Conservation (phyloP, 1,140 invertebrate species). For the Trachelipus rathkii region DNA sequence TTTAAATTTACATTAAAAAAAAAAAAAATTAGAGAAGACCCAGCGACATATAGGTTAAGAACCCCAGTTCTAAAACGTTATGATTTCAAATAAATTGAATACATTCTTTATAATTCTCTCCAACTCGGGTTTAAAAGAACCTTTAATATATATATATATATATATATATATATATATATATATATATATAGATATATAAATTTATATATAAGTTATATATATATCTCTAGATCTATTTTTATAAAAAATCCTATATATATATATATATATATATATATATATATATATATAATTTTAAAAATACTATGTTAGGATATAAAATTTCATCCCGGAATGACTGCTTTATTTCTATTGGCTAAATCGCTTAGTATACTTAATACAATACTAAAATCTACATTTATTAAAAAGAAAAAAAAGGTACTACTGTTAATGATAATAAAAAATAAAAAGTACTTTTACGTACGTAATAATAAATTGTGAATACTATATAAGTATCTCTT, state of each 20-base stretch:
- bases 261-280: not conserved
- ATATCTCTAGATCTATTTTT: too few species aligned
- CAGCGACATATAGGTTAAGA: too few species aligned
- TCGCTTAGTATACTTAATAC: not conserved
- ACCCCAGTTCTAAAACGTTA: too few species aligned
- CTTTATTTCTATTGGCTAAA: not conserved
- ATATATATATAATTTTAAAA: not conserved
- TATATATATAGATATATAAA: slow-evolving; percentile 5
- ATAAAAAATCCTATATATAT: too few species aligned
- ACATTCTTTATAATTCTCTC: too few species aligned
- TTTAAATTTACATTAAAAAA: too few species aligned
- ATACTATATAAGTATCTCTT: too few species aligned
- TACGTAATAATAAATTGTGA: not conserved
- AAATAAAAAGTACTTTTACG: not conserved
- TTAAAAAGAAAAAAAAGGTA: not conserved
- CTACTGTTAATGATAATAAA: not conserved
- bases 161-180: too few species aligned
- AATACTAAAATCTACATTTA: not conserved
- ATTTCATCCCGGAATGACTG: slow-evolving; percentile 1
- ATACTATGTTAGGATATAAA: not conserved
- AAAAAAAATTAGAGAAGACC: too few species aligned
- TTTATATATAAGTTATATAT: not conserved
- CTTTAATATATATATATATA: too few species aligned
- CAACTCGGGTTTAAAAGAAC: too few species aligned
- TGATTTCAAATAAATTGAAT: too few species aligned